Conservation (phyloP, 2,888 invertebrate genomes). For the Psylliodes chrysocephalus region DNA sequence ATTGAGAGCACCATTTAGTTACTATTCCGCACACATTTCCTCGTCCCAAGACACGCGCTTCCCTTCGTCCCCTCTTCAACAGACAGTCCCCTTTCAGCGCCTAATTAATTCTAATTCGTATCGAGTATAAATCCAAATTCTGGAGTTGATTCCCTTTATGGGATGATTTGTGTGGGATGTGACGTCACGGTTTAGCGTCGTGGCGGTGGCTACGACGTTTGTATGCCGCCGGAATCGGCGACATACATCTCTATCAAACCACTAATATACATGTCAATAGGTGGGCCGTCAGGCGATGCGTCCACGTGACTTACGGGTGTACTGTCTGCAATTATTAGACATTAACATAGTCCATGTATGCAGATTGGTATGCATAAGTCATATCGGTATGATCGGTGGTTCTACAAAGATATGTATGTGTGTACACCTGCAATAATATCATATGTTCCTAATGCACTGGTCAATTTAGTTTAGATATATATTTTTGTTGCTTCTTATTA, state of each 20-base stretch:
- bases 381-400: constrained; percentile 27
- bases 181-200: constrained; percentile 30
- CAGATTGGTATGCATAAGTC: constrained; percentile 53
- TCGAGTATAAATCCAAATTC: constrained; percentile 36
- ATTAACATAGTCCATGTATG: constrained; percentile 61
- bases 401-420: background rate
- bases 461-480: no score
- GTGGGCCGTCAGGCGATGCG: constrained; percentile 53
- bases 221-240: constrained; percentile 44
- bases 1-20: no score
- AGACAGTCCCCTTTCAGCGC: constrained; percentile 3
- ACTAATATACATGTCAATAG: constrained; percentile 59
- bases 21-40: background rate
- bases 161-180: constrained; percentile 47
- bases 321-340: constrained; percentile 61
- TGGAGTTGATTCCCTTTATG: constrained; percentile 40
- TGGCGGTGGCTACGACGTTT: constrained; percentile 43
- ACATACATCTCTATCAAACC: constrained; percentile 55
- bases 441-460: no score
- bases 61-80: constrained; percentile 14
- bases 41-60: constrained; percentile 17
- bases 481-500: no score
- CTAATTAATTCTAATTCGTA: constrained; percentile 42
- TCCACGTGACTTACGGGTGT: constrained; percentile 32
- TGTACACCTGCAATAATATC: background rate